Percentiles rank a stretch among this genome's conserved stretches.
Conservation (phyloP, 1,140 invertebrate species). For the Drosophila lacertosa region DNA sequence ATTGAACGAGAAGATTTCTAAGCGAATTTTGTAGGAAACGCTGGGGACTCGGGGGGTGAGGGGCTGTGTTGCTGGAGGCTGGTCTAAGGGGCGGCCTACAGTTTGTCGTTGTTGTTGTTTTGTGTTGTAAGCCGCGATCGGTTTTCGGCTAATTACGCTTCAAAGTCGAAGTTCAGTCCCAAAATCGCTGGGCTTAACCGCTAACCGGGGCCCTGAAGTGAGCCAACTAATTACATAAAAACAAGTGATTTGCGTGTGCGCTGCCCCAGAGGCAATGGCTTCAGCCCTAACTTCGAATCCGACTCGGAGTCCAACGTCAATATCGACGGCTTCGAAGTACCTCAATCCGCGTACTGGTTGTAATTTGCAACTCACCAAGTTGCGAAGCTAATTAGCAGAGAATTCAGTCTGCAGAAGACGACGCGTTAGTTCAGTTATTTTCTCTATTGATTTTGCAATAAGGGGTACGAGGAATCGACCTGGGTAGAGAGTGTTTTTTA, state of each 20-base stretch:
- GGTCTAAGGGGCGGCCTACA: constrained; percentile 19
- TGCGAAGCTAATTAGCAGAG: constrained; percentile 41
- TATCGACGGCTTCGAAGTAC: constrained; percentile 18
- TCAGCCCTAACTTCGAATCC: constrained; percentile 8
- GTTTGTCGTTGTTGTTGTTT: constrained; percentile 5
- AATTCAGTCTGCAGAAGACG: constrained; percentile 27
- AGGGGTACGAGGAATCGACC: not conserved
- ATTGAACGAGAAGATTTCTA: constrained; percentile 64
- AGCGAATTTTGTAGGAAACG: constrained; percentile 33
- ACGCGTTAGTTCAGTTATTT: constrained; percentile 1
- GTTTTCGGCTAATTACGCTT: constrained; percentile 74
- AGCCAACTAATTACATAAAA: constrained; percentile 75
- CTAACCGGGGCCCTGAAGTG: constrained; percentile 49
- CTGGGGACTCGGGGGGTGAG: not conserved
- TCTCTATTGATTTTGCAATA: constrained; percentile 47
- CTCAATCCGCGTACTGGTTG: constrained; percentile 10
- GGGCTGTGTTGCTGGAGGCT: constrained; percentile 8
- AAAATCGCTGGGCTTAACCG: constrained; percentile 2
- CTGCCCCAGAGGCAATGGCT: constrained; percentile 52
- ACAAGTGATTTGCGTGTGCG: constrained; percentile 76
- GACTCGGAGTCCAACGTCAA: not conserved
- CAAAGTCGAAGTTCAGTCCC: constrained; percentile 42
- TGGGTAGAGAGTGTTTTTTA: not conserved
- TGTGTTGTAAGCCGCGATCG: constrained; percentile 68
- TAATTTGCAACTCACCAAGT: constrained; percentile 53